Conservation (phyloP, 2,888 invertebrate genomes). For the Helicoverpa assulta region DNA sequence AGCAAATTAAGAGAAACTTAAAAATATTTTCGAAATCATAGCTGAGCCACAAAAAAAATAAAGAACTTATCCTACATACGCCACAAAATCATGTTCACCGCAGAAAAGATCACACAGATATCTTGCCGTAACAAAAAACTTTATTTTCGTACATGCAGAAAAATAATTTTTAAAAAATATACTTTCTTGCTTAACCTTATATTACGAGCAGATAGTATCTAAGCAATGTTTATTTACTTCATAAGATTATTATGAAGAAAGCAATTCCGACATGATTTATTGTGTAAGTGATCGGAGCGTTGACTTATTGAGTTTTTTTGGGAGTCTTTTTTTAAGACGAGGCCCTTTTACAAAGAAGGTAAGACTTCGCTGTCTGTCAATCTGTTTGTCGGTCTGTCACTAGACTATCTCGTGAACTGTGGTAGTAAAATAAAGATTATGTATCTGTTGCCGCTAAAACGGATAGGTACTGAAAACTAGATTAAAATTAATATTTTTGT, state of each 20-base stretch:
- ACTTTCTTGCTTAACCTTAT: constrained; percentile 24
- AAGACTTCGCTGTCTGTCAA: too few species aligned
- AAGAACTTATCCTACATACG: background rate
- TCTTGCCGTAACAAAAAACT: constrained; percentile 41
- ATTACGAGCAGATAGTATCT: constrained; percentile 50
- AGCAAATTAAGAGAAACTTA: too few species aligned
- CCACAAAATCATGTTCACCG: constrained; percentile 31
- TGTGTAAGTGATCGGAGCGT: constrained; percentile 19
- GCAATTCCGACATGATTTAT: constrained; percentile 51
- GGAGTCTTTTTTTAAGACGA: background rate
- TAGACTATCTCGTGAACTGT: too few species aligned
- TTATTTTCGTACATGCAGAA: constrained; percentile 49
- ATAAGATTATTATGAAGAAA: constrained; percentile 21
- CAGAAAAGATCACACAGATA: constrained; percentile 60
- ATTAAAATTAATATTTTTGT: too few species aligned
- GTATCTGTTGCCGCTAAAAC: too few species aligned
- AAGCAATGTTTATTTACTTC: constrained; percentile 47
- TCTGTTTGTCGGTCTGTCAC: too few species aligned
- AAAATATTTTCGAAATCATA: too few species aligned
- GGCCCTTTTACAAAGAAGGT: too few species aligned
- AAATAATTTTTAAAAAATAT: constrained; percentile 50
- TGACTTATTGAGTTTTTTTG: constrained; percentile 11
- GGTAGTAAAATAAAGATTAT: too few species aligned
- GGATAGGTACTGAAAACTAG: too few species aligned
- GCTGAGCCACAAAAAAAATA: too few species aligned